phyloP scores from a whole-genome alignment of 2,113 vertebrate genomes.

The Anolis sagrei region DNA sequence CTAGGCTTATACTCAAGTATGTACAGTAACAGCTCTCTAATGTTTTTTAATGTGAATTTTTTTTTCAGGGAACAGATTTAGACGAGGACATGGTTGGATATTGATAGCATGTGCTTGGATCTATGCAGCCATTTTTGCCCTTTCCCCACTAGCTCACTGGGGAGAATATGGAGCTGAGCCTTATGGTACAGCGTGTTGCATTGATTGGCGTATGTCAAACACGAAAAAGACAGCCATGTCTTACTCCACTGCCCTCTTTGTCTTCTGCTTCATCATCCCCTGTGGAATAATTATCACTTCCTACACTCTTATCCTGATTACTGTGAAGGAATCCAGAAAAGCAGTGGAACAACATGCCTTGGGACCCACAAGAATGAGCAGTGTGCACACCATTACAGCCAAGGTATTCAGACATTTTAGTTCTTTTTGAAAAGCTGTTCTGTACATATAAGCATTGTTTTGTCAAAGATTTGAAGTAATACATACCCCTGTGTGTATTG shows the following conservation, averaged over 20 bases:
- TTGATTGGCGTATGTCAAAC: slow-evolving; percentile 79
- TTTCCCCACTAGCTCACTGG: slow-evolving; percentile 78
- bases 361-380: slow-evolving; percentile 66
- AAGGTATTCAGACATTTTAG: slow-evolving; percentile 73
- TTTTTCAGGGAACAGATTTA: slow-evolving; percentile 79
- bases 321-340: slow-evolving; percentile 75
- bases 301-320: slow-evolving; percentile 78
- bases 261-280: slow-evolving; percentile 81
- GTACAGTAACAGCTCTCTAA: neutral
- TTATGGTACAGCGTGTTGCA: slow-evolving; percentile 84
- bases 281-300: slow-evolving; percentile 78
- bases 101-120: slow-evolving; percentile 77
- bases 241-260: slow-evolving; percentile 76
- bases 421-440: neutral
- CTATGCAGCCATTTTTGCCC: slow-evolving; percentile 79
- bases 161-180: slow-evolving; percentile 81
- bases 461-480: neutral
- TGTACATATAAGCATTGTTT: neutral
- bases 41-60: slow-evolving; percentile 16
- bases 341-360: slow-evolving; percentile 74
- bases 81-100: slow-evolving; percentile 64
- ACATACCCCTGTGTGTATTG: too few relatives aligned
- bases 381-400: slow-evolving; percentile 75
- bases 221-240: slow-evolving; percentile 68
- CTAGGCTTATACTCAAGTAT: too few relatives aligned